Base-by-base conservation (phyloP, 2,888 invertebrate species). In the Acronicta aceris region DNA sequence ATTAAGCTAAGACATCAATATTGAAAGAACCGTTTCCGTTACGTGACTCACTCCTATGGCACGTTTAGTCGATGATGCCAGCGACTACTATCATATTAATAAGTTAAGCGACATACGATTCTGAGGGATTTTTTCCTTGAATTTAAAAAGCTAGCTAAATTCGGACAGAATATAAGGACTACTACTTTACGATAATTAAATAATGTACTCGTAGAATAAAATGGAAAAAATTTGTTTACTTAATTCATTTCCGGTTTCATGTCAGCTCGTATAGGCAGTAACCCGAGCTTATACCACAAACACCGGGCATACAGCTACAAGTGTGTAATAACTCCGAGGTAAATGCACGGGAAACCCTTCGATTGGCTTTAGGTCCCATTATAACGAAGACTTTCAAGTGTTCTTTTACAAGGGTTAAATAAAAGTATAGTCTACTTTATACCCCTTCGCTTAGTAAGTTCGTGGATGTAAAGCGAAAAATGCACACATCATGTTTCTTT, bases 1-100 rank as follows among this genome's bases (percentile, higher is more conserved):
- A 88, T 88, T 85, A 86, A 86, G 85, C 82, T 74, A 78, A 85
- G 86, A 81, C 90, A 90, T 90, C 87, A 89, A 90, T 91, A 91
- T 89, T 88, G 85, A 87, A 88, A 90, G 90, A 89, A 88, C 89
- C 85, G 89, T 92, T 92, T 93, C 92, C 93, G 92, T 91, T 93
- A 94, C 93, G 93, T 94, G 93, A 94, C 93, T 94, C 93, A 93
- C 87, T 85, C 85, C 79, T 87, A 83, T 88, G 92, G 93, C 93
- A 93, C 92, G 93, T 93, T 85, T 87, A 82, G 77, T 81, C 83
- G 85, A 81, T 83, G 85, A 81, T 83, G 87, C 87, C 84, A 81
- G 83, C 86, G 87, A 85, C 88, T 88, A 88, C 90, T 91, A 87
- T 91, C 91, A 91, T 92, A 93, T 91, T 89, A 91, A 92, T 89